Base-by-base conservation (phyloP, 2,113 vertebrate genomes). In the Strigops habroptila region DNA sequence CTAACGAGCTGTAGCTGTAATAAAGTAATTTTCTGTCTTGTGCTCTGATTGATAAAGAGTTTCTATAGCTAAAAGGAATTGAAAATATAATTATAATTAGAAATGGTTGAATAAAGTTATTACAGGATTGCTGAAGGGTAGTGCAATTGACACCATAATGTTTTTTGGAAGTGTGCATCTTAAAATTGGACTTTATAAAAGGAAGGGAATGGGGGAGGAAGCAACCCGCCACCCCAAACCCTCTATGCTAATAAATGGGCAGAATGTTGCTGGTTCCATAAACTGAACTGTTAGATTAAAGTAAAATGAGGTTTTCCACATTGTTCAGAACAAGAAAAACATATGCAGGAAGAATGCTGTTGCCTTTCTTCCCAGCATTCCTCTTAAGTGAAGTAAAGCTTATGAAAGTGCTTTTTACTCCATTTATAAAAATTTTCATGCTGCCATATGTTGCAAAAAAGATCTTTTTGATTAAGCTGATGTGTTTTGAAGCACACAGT, bases 1-100 rank as follows among this genome's bases (percentile, higher is more conserved):
- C 99, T 99, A 99, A 99, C 99, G 99, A 99, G 98, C 99, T 99
- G 99, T 99, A 99, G 99, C 99, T 99, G 98, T 99, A 99, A 99
- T 99, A 99, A 99, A 99, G 99, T 99, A 99, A 99, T 99, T 99
- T 99, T 99, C 98, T 98, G 98, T 99, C 98, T 99, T 98, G 98
- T 96, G 99, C 98, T 98, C 98, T 98, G 98, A 98, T 99, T 99
- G 99, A 99, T 99, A 99, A 98, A 99, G 98, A 99, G 98, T 98
- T 98, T 98, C 98, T 98, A 98, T 98, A 98, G 98, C 98, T 98
- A 98, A 99, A 99, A 98, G 98, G 98, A 98, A 98, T 98, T 98
- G 95, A 98, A 99, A 99, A 99, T 99, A 98, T 98, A 98, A 99
- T 99, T 98, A 99, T 98, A 99, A 98, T 98, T 98, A 98, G 98